Base-by-base conservation (phyloP, 2,113 vertebrate genomes). In the Mustela nigripes region DNA sequence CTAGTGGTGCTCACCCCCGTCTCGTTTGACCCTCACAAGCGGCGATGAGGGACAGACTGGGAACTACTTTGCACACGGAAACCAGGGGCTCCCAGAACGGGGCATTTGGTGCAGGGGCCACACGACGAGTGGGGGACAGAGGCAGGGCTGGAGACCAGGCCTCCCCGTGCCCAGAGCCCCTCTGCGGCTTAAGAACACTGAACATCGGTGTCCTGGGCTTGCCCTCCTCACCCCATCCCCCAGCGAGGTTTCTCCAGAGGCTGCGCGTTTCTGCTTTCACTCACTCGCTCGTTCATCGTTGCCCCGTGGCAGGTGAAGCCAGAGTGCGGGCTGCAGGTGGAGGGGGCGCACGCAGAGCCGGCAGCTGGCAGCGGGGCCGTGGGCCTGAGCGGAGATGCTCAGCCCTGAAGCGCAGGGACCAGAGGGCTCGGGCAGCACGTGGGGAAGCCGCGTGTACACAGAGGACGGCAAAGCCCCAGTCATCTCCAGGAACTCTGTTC, bases 151-250 rank as follows among this genome's bases (percentile, higher is more conserved):
- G 36, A 93, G 65, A 69, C 67, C 39, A 1, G 22, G n/a, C 6
- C 33, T 63, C 9, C 60, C 26, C 15, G 28, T 28, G 50, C 21
- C 69, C 69, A 73, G 10, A 11, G 16, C 42, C 45, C 36, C 22
- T 21, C 26, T 2, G 0, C 8, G 19, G 19, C 60, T 71, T 4
- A 8, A 19, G 53, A 11, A 16, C 0, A 0, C 36, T 4, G 71
- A 39, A 56, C 9, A 19, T 1, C 4, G 1, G 9, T 11, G 9
- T 84, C 45, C 15, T 9, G 0, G 16, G 39, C 71, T 48, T 53
- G 11, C 6, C 69, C 21, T 62, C 28, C 50, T 50, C 50, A 9
- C 39, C 21, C 33, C 45, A 11, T n/a, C 5, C 11, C 39, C 39
- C 39, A 8, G n/a, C 0, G 1, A 2, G 2, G 31, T 21, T 85